Evolutionary conservation across 2,888 invertebrate genomes (phyloP).

Genomic region (Suillia variegata): DNA sequence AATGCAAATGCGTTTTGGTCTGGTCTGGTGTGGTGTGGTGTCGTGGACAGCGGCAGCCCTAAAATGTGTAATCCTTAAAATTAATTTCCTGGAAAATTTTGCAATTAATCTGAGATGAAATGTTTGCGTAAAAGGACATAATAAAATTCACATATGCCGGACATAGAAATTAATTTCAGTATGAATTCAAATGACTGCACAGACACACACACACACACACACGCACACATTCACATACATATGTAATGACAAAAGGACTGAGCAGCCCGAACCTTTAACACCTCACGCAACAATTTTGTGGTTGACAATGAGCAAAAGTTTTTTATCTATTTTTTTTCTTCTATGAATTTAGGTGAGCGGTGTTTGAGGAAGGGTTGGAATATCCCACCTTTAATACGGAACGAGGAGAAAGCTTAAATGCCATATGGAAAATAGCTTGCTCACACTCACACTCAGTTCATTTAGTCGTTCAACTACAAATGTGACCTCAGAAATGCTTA

Average conservation of each 20-base stretch:
- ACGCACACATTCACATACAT: constrained; percentile 12
- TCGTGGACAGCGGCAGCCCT: too few relatives aligned
- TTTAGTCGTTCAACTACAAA: neutral
- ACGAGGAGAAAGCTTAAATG: too few relatives aligned
- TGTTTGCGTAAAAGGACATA: constrained; percentile 32
- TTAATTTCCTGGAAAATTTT: constrained; percentile 60
- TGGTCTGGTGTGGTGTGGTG: too few relatives aligned
- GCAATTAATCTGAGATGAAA: constrained; percentile 52
- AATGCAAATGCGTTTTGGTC: too few relatives aligned
- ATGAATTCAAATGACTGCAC: constrained; percentile 22
- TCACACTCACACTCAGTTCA: too few relatives aligned
- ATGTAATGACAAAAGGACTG: constrained; percentile 13
- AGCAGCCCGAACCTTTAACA: constrained; percentile 53
- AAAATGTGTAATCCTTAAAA: constrained; percentile 42
- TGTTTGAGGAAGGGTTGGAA: too few relatives aligned
- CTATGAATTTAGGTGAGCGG: neutral
- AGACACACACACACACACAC: constrained; percentile 17
- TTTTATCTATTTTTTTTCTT: neutral
- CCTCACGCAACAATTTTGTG: constrained; percentile 58
- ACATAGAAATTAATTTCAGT: constrained; percentile 47
- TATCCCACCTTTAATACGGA: too few relatives aligned
- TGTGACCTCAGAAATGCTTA: constrained; percentile 33
- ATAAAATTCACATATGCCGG: constrained; percentile 37
- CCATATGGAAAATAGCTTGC: too few relatives aligned
- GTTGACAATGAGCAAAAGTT: constrained; percentile 51